Evolutionary conservation across 2,888 invertebrate genomes (phyloP).

Genomic region (Himalopsyche japonica): DNA sequence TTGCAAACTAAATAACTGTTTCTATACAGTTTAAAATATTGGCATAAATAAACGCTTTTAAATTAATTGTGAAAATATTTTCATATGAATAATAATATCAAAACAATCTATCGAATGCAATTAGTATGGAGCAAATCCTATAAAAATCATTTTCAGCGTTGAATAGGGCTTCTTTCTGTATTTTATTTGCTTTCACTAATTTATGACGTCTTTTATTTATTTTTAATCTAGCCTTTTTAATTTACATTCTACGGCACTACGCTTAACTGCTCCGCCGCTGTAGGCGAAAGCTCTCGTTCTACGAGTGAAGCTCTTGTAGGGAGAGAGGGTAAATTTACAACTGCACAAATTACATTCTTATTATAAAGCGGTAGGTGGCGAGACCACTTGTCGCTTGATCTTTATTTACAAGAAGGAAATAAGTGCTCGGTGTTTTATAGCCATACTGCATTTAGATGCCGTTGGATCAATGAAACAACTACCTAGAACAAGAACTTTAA

Average conservation of each 20-base stretch:
- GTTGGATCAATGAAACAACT: neutral
- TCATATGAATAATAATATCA: too few relatives aligned
- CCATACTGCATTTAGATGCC: neutral
- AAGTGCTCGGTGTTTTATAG: neutral
- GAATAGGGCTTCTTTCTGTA: too few relatives aligned
- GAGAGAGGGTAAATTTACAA: conserved; percentile 2
- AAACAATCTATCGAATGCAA: too few relatives aligned
- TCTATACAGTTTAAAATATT: too few relatives aligned
- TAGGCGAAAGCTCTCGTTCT: neutral
- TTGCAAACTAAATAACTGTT: too few relatives aligned
- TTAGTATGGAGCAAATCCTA: too few relatives aligned
- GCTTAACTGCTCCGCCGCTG: neutral
- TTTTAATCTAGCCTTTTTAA: neutral
- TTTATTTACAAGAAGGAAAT: neutral
- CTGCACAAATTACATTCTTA: conserved; percentile 22
- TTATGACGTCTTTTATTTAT: neutral
- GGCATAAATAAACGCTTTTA: too few relatives aligned
- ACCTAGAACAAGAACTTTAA: neutral
- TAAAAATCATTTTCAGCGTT: too few relatives aligned
- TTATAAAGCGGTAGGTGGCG: neutral
- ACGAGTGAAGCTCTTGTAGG: neutral
- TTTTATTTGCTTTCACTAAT: too few relatives aligned
- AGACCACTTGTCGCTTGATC: neutral
- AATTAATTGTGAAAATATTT: too few relatives aligned
- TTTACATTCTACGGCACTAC: neutral